A percentile compares a stretch with the other conserved stretches of the same genome.
phyloP scores from a whole-genome alignment of 2,113 vertebrate species.

The Aphyosemion australe region DNA sequence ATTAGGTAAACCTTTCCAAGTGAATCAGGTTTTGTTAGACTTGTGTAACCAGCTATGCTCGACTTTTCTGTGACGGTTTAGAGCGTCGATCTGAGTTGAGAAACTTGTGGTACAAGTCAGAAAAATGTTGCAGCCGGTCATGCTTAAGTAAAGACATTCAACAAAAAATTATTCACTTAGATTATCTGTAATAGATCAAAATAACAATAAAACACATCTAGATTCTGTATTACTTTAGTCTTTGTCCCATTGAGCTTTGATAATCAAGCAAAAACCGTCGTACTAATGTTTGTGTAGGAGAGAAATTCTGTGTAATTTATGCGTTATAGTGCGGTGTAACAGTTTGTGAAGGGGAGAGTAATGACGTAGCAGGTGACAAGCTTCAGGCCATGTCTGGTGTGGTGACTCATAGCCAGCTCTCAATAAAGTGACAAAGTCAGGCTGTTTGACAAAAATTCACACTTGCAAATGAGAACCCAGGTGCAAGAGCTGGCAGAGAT shows the following conservation, averaged over 20 bases:
- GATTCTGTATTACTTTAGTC: no score
- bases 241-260: no score
- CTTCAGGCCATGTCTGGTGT: constrained; percentile 22
- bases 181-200: not conserved
- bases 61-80: not conserved
- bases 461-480: not conserved
- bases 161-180: not conserved
- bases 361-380: constrained; percentile 18
- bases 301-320: not conserved
- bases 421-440: not conserved
- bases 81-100: not conserved
- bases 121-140: not conserved
- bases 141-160: not conserved
- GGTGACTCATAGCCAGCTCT: constrained; percentile 16
- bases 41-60: constrained; percentile 16
- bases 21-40: not conserved
- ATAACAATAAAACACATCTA: not conserved
- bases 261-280: not conserved
- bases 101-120: not conserved
- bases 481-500: not conserved
- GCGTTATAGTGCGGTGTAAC: not conserved
- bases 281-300: not conserved
- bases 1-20: not conserved
- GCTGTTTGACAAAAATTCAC: not conserved
- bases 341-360: constrained; percentile 3